A percentile compares a stretch with the other conserved stretches of the same genome.
These are phyloP conservation scores for Lepidocyrtinus sp. DNA, from an alignment of 2,888 invertebrate species.

Conservation along the genomic window DNA sequence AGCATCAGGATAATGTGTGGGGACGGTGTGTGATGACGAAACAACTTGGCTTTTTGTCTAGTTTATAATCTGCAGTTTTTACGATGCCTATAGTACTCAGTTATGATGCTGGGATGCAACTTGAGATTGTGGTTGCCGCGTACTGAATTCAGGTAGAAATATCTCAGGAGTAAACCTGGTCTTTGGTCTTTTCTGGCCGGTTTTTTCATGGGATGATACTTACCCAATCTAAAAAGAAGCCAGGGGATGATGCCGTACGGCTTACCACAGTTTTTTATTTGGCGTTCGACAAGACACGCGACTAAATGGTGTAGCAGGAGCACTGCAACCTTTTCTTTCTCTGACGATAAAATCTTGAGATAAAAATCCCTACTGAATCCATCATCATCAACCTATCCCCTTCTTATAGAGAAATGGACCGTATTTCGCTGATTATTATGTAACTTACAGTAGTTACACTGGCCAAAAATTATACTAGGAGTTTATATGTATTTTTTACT, in stretches of 20 bases:
- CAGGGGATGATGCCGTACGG: constrained; percentile 5
- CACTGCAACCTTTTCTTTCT: constrained; percentile 8
- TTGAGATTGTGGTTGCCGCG: neutral
- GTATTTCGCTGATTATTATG: neutral
- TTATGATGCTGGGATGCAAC: neutral
- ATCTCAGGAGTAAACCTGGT: neutral
- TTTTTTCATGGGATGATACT: neutral
- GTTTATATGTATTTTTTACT: neutral
- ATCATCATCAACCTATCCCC: constrained; percentile 6
- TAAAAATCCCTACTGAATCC: neutral
- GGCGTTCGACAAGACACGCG: constrained; percentile 70
- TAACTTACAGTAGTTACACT: neutral
- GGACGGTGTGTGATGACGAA: neutral
- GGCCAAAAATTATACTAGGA: constrained; percentile 1
- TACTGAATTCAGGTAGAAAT: too few relatives aligned
- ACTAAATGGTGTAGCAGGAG: constrained; percentile 48
- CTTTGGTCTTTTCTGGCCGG: neutral
- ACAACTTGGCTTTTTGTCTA: neutral
- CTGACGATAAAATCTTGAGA: neutral
- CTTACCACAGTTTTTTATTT: constrained; percentile 29
- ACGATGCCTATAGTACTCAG: too few relatives aligned
- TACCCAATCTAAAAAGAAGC: neutral
- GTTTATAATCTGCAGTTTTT: constrained; percentile 6
- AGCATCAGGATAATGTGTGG: constrained; percentile 8
- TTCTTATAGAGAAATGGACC: neutral